Evolutionary conservation across 1,140 invertebrate species (phyloP), one percentile per base, ranked within the genome.

Genomic region (Drosophila pandora): DNA sequence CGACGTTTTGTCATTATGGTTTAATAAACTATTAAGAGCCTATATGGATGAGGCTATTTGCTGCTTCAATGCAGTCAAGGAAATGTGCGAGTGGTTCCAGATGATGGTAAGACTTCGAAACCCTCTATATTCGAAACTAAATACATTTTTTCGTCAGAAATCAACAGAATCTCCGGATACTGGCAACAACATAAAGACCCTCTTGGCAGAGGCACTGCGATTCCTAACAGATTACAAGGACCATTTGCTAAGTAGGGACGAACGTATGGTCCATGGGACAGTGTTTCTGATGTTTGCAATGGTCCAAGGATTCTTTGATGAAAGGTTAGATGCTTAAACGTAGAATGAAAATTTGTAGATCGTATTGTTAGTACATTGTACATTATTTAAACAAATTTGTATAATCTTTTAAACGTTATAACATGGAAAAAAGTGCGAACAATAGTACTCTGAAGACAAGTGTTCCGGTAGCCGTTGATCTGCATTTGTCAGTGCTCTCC

Each of bases 1-100:
- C 2, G 71, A 79, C 5, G 49, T 87, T 10, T 54, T 87, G 28
- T 30, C 56, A 10, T n/a, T 87, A 9, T 88, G 83, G 83, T 47
- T 87, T 2, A 59, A 32, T 17, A 88, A 82, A 48, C 55, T 88
- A 3, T 43, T 87, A 3, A 53, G 62, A 23, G 79, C 67, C 0
- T 87, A 83, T 45, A 37, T 75, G 21, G 43, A 32, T 25, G 60
- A 71, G 12, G 10, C 28, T 0, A 52, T 65, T 6, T 54, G 57
- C 34, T 88, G 71, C 7, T 39, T 68, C 0, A 30, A 43, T 0
- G 47, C 45, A 1, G 63, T 76, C 3, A 79, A 61, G 21, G 53
- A 50, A 23, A 49, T 83, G 41, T 72, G 53, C n/a, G 50, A 64
- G 2, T 87, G 82, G 82, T 70, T 79, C 0, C 22, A 48, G 17